Base-by-base conservation (phyloP, 2,888 invertebrate genomes). In the Mycalesis mineus region DNA sequence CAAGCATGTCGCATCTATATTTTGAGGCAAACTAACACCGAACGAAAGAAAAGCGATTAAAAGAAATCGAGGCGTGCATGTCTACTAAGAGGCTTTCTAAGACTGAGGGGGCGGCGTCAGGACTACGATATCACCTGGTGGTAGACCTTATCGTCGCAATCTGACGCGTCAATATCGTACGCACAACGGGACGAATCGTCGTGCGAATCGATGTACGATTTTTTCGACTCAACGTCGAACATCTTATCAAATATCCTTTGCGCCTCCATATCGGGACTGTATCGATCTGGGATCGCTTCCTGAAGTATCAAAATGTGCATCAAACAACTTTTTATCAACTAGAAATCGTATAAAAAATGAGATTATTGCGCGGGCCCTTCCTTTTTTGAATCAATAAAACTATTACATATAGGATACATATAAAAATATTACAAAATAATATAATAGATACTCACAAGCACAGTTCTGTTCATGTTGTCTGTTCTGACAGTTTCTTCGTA, bases 171-270 rank as follows among this genome's bases (percentile, higher is more conserved):
- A 72, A 88, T 82, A 85, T 88, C 89, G 79, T 84, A 89, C 81
- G 78, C 83, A 82, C 86, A 86, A 69, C 85, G 86, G 75, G 88
- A 84, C 72, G 88, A 84, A 75, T 83, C 82, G 72, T 81, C 82
- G 71, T 80, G 82, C 60, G 81, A 76, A 82, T 83, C 82, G 75
- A 82, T 77, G 78, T 80, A 86, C 65, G 80, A 80, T 74, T 82
- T 86, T 86, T 88, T 90, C 73, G 84, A 77, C 72, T 90, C 89
- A 67, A 87, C 84, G 78, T 90, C 90, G 82, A 91, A 90, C 90
- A 91, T 91, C 87, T 91, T 91, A 88, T 90, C 90, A 83, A 90
- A 91, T 70, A 90, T 89, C 84, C 89, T 82, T 80, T 90, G 88
- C 72, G 89, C 89, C 77, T 90, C 89, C 83, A 88, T 82, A 83